Conservation (phyloP, 2,797 vertebrate species). For the Muscicapa striata region DNA sequence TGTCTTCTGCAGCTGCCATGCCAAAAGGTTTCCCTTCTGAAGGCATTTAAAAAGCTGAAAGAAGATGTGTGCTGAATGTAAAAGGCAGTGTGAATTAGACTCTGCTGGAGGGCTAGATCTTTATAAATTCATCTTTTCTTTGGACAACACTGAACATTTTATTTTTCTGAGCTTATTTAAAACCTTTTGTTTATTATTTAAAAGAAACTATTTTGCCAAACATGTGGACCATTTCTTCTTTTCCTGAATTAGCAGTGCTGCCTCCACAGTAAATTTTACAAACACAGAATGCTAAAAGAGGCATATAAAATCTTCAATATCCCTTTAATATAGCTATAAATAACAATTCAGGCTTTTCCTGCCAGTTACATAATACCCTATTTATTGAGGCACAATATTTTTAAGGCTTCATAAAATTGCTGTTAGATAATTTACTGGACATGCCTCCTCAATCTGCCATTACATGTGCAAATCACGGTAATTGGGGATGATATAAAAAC, state of each 20-base stretch:
- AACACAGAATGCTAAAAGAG: neutral
- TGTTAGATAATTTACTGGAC: slow-evolving; percentile 5
- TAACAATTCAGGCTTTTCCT: neutral
- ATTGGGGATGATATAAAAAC: neutral
- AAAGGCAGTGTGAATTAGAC: slow-evolving; percentile 18
- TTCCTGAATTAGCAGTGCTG: neutral
- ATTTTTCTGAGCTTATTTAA: neutral
- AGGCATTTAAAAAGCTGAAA: neutral
- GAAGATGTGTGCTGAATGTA: slow-evolving; percentile 3
- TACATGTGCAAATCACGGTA: neutral
- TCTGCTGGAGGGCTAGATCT: neutral
- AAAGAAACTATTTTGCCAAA: neutral
- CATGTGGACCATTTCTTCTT: neutral
- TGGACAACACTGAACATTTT: neutral
- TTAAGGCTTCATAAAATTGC: slow-evolving; percentile 5
- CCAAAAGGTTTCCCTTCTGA: slow-evolving; percentile 22
- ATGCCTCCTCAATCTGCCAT: neutral
- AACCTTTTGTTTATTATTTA: slow-evolving; percentile 12
- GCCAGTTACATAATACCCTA: neutral
- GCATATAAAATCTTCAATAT: neutral
- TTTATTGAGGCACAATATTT: neutral
- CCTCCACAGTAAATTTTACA: neutral
- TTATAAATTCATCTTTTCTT: neutral
- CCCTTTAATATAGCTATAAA: slow-evolving; percentile 7
- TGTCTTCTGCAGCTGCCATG: slow-evolving; percentile 31